Conservation (phyloP, 2,113 vertebrate genomes). For the Solea senegalensis region DNA sequence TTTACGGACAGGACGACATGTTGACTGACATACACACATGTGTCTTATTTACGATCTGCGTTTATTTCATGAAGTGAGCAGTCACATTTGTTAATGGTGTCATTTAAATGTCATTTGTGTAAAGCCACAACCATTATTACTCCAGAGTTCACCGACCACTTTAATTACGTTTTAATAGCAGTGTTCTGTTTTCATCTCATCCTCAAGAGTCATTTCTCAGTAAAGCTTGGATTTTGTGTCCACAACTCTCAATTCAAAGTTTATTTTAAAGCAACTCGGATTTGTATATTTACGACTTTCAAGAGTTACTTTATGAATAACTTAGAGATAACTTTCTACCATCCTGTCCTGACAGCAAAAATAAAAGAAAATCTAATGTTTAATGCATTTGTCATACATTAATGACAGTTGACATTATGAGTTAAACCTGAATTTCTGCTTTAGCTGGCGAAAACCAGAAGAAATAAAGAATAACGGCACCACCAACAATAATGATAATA, state of each 20-base stretch:
- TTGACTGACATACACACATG: slow-evolving; percentile 4
- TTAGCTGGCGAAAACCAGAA: too few relatives aligned
- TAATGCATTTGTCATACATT: too few relatives aligned
- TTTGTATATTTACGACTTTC: too few relatives aligned
- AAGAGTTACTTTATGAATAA: too few relatives aligned
- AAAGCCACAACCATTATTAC: slow-evolving; percentile 2
- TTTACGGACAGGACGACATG: slow-evolving; percentile 11
- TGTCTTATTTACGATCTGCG: slow-evolving; percentile 8
- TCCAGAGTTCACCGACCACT: background rate
- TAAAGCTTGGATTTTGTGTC: background rate
- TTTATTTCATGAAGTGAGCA: slow-evolving; percentile 1
- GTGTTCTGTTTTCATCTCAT: background rate
- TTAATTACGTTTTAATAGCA: slow-evolving; percentile 14
- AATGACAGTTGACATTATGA: too few relatives aligned
- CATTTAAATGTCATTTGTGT: slow-evolving; percentile 18
- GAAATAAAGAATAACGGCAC: too few relatives aligned
- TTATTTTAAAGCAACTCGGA: background rate
- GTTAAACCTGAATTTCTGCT: too few relatives aligned
- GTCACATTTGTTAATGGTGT: background rate
- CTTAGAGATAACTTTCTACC: too few relatives aligned
- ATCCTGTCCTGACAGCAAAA: too few relatives aligned
- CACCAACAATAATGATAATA: too few relatives aligned
- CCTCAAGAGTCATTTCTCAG: background rate
- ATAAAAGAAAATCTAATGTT: too few relatives aligned
- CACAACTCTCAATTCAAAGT: background rate